Percentiles rank a stretch among this genome's conserved stretches.
phyloP scores from a whole-genome alignment of 1,140 invertebrate genomes.

The Antheraea mylitta region DNA sequence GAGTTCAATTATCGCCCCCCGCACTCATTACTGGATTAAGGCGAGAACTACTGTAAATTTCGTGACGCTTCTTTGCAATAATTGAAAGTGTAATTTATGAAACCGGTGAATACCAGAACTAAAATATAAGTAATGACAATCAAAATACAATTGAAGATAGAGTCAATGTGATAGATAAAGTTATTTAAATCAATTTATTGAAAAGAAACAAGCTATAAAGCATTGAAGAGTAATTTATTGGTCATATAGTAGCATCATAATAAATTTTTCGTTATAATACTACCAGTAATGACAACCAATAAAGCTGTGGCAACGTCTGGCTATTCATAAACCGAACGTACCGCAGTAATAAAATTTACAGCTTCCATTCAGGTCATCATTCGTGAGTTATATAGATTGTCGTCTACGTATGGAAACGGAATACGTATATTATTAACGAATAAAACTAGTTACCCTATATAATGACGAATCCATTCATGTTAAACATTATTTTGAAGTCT shows the following conservation, averaged over 20 bases:
- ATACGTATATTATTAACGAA: constrained; percentile 2
- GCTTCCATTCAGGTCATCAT: constrained; percentile 25
- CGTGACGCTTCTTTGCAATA: constrained; percentile 63
- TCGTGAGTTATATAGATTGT: constrained; percentile 2
- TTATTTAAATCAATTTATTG: not conserved
- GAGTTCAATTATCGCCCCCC: constrained; percentile 74
- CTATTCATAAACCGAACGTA: constrained; percentile 35
- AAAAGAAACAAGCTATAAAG: constrained; percentile 14
- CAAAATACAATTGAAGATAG: not conserved
- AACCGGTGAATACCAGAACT: constrained; percentile 48
- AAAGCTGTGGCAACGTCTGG: constrained; percentile 21
- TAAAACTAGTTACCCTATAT: not conserved
- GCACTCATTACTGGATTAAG: constrained; percentile 75
- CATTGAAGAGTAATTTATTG: constrained; percentile 17
- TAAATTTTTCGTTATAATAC: constrained; percentile 25
- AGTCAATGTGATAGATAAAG: not conserved
- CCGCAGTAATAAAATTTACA: constrained; percentile 44
- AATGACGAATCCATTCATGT: not conserved
- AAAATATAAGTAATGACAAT: not conserved
- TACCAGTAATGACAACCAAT: constrained; percentile 34
- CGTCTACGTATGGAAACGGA: not conserved
- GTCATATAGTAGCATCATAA: constrained; percentile 18
- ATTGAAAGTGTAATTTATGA: constrained; percentile 50
- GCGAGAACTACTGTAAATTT: constrained; percentile 67
- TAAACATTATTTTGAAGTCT: not conserved